A percentile compares a stretch with the other conserved stretches of the same genome.
phyloP scores from a whole-genome alignment of 2,888 invertebrate genomes.

The Cryptops parisi region DNA sequence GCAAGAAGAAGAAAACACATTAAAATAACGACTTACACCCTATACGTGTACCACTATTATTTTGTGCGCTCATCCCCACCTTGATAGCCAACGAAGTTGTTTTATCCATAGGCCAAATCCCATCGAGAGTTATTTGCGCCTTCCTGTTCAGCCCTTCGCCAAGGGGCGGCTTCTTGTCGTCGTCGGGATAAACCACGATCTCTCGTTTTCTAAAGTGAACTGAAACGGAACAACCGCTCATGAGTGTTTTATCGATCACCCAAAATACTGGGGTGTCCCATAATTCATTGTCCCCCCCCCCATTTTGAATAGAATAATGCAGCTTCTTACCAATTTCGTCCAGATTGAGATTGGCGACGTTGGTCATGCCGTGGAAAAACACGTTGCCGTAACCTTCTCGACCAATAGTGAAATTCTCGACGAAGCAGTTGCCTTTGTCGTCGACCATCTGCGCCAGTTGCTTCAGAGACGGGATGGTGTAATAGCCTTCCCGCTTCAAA shows the following conservation, averaged over 20 bases:
- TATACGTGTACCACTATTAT: too few relatives aligned
- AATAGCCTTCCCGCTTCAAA: conserved; percentile 69
- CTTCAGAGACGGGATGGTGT: conserved; percentile 71
- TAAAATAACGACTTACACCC: background rate
- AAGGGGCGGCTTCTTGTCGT: conserved; percentile 73
- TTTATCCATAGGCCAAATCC: conserved; percentile 88
- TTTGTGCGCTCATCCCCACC: too few relatives aligned
- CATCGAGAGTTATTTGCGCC: conserved; percentile 76
- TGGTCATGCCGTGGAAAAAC: conserved; percentile 64
- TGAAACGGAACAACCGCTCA: conserved; percentile 32
- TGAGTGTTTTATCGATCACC: too few relatives aligned
- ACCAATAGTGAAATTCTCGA: conserved; percentile 77
- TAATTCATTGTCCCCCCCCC: too few relatives aligned
- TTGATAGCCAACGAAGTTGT: conserved; percentile 61
- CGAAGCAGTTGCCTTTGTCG: conserved; percentile 61
- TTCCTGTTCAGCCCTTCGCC: conserved; percentile 78
- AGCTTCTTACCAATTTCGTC: conserved; percentile 56
- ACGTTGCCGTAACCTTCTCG: conserved; percentile 82
- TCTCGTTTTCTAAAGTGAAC: conserved; percentile 90
- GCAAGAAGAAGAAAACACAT: conserved; percentile 3
- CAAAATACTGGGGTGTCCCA: too few relatives aligned
- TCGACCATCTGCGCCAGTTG: conserved; percentile 53
- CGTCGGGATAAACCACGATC: conserved; percentile 81
- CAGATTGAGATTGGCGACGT: conserved; percentile 69
- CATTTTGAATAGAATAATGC: too few relatives aligned